Conservation (phyloP, 2,113 vertebrate genomes). For the Oncorhynchus keta region DNA sequence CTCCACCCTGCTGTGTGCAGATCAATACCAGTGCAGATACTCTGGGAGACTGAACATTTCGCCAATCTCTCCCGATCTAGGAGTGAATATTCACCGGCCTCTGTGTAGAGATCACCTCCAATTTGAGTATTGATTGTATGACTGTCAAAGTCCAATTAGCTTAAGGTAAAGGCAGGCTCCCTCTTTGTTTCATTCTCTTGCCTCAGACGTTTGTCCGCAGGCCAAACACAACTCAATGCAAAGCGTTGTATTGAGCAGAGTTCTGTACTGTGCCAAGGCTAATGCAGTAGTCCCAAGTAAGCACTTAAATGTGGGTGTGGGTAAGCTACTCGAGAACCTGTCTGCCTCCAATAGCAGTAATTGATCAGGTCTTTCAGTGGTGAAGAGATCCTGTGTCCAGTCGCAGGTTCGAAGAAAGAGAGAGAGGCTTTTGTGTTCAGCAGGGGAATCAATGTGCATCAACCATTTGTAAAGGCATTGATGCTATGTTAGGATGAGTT, state of each 20-base stretch:
- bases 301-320: conserved; percentile 12
- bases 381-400: background rate
- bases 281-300: conserved; percentile 20
- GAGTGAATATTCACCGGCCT: conserved; percentile 16
- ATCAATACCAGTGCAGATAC: conserved; percentile 40
- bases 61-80: background rate
- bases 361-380: conserved; percentile 21
- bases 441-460: conserved; percentile 18
- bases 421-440: background rate
- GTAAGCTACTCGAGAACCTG: too few relatives aligned
- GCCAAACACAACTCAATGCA: conserved; percentile 1
- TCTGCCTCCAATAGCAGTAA: conserved; percentile 25
- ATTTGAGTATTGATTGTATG: conserved; percentile 50
- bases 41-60: background rate
- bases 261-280: conserved; percentile 16
- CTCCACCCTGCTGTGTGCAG: conserved; percentile 3
- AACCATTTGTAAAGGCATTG: conserved; percentile 11
- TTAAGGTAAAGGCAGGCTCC: conserved; percentile 21
- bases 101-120: conserved; percentile 38
- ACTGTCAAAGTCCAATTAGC: conserved; percentile 18
- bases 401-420: conserved; percentile 12
- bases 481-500: conserved; percentile 5
- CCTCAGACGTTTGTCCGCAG: conserved; percentile 18
- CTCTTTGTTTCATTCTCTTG: background rate
- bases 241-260: conserved; percentile 4